A percentile compares a stretch with the other conserved stretches of the same genome.
Conservation (phyloP, 1,140 invertebrate species). For the Pogonognathellus flavescens region DNA sequence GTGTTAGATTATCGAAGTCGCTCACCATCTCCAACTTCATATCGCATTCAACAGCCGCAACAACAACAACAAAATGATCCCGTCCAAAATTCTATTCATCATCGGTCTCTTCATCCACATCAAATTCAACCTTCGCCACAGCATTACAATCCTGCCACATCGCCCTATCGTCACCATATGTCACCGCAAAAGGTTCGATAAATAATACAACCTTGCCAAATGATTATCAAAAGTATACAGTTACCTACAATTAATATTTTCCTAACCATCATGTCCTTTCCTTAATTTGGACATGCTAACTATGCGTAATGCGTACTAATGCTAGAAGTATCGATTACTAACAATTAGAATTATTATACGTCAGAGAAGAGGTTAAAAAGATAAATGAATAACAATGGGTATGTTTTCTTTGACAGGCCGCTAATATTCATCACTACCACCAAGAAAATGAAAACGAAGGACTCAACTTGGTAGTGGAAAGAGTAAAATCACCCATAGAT, state of each 20-base stretch:
- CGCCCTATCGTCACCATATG: conserved; percentile 55
- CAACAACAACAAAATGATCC: conserved; percentile 32
- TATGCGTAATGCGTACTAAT: too few species aligned
- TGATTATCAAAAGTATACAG: not conserved
- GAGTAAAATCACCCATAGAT: conserved; percentile 59
- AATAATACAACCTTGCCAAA: not conserved
- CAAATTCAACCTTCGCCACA: not conserved
- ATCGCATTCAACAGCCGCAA: conserved; percentile 52
- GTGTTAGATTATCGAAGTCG: conserved; percentile 60
- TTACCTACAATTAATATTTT: not conserved
- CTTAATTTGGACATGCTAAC: too few species aligned
- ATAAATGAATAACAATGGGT: not conserved
- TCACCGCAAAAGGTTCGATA: conserved; percentile 53
- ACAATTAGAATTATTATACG: too few species aligned
- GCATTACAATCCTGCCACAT: conserved; percentile 30
- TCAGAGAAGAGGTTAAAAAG: too few species aligned
- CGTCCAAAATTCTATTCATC: conserved; percentile 46
- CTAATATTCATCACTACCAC: conserved; percentile 29
- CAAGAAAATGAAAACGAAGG: conserved; percentile 59
- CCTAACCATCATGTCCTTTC: too few species aligned
- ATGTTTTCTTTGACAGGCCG: not conserved
- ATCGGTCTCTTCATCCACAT: conserved; percentile 48
- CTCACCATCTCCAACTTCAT: conserved; percentile 58
- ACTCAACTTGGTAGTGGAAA: conserved; percentile 63
- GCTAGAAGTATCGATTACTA: too few species aligned